A percentile compares a stretch with the other conserved stretches of the same genome.
Evolutionary conservation across 2,888 invertebrate species (phyloP).

Genomic region (Choristoneura rosaceana): DNA sequence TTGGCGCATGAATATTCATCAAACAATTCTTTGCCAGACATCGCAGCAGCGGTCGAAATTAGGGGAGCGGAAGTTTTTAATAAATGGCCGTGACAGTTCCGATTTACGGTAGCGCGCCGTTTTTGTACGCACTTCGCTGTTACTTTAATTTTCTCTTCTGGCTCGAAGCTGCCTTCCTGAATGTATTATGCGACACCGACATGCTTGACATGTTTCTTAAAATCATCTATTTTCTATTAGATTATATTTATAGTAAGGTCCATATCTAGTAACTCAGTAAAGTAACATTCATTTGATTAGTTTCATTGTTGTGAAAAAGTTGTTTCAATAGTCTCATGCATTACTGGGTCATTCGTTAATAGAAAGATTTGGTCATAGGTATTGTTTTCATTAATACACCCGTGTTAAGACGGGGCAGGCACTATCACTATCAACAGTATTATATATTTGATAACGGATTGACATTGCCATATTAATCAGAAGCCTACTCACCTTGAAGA

Average conservation of each 20-base stretch:
- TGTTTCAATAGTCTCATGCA: no score
- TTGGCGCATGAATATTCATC: conserved; percentile 59
- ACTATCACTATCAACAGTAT: no score
- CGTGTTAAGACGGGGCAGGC: no score
- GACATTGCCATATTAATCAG: not conserved
- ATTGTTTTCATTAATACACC: no score
- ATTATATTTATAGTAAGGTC: not conserved
- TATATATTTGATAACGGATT: not conserved
- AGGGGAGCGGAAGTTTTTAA: conserved; percentile 59
- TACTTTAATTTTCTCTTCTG: conserved; percentile 47
- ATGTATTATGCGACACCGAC: conserved; percentile 22
- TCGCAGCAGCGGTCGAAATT: conserved; percentile 51
- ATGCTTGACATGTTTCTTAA: not conserved
- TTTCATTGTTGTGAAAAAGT: no score
- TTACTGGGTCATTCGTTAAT: no score
- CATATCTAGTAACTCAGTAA: no score
- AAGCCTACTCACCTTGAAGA: not conserved
- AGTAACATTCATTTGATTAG: no score
- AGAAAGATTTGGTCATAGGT: no score
- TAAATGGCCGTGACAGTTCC: conserved; percentile 59
- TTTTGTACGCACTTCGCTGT: conserved; percentile 45
- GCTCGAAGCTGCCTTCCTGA: conserved; percentile 19
- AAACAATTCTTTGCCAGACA: conserved; percentile 60
- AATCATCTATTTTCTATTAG: not conserved
- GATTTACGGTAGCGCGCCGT: conserved; percentile 43